These are phyloP conservation scores for Aphaenogaster floridana DNA, from an alignment of 1,140 invertebrate species.

Conservation along the genomic window DNA sequence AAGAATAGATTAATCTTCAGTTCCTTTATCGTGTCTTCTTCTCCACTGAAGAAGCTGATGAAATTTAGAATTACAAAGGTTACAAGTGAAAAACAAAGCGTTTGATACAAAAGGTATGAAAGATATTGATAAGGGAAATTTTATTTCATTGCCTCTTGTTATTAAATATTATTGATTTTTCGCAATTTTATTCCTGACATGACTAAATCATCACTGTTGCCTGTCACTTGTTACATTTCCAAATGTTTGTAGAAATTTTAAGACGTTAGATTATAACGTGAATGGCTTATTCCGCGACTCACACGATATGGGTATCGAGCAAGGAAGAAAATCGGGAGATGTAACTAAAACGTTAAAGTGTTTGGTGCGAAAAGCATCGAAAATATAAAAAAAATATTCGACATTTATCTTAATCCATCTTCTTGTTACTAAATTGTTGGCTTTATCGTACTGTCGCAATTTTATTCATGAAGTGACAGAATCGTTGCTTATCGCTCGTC, in stretches of 20 bases:
- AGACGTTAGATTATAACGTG: slow-evolving; percentile 29
- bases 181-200: not conserved
- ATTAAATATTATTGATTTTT: not conserved
- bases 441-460: not conserved
- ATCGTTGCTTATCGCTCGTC: not conserved
- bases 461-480: not conserved
- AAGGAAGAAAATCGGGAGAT: slow-evolving; percentile 82
- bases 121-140: not conserved
- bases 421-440: not conserved
- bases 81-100: not conserved
- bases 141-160: not conserved
- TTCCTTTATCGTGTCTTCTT: not conserved
- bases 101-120: not conserved
- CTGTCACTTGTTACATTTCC: not conserved
- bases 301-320: slow-evolving; percentile 88
- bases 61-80: not conserved
- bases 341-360: not conserved
- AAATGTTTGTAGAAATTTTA: slow-evolving; percentile 30
- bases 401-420: not conserved
- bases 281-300: slow-evolving; percentile 85
- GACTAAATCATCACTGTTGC: not conserved
- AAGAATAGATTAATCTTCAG: not conserved
- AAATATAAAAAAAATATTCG: not conserved
- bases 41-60: not conserved
- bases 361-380: not conserved